phyloP scores from a whole-genome alignment of 2,888 invertebrate genomes.

The Copidosoma aretas region DNA sequence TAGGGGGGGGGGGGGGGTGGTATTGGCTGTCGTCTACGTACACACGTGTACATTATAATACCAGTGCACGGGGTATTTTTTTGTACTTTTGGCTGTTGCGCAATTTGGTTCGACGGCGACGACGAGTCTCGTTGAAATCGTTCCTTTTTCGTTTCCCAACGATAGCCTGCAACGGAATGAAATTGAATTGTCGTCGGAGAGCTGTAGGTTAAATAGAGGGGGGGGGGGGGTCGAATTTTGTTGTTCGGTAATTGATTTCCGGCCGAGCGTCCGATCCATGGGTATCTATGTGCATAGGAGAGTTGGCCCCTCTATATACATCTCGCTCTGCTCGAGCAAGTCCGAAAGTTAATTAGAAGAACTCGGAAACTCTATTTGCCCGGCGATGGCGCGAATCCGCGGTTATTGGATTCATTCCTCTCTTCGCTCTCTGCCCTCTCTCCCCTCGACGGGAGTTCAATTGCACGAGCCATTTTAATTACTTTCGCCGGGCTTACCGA shows the following conservation, averaged over 20 bases:
- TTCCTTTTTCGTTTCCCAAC: too few species aligned
- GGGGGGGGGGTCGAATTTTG: slow-evolving; percentile 10
- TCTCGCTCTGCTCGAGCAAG: too few species aligned
- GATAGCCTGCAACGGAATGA: too few species aligned
- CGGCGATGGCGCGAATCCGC: slow-evolving; percentile 19
- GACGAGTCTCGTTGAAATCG: too few species aligned
- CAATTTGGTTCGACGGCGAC: too few species aligned
- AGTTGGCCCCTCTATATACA: slow-evolving; percentile 24
- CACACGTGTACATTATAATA: too few species aligned
- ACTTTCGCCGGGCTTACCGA: slow-evolving; percentile 19
- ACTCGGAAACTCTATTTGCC: slow-evolving; percentile 6
- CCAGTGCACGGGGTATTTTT: too few species aligned
- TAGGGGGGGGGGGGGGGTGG: too few species aligned
- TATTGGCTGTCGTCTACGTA: too few species aligned
- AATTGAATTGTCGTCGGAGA: background rate
- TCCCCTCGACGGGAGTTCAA: slow-evolving; percentile 19
- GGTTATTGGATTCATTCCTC: slow-evolving; percentile 37
- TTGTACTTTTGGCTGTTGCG: too few species aligned
- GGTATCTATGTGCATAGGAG: too few species aligned
- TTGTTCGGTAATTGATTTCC: slow-evolving; percentile 16
- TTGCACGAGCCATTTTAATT: slow-evolving; percentile 31
- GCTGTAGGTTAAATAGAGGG: background rate
- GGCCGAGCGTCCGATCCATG: slow-evolving; percentile 3
- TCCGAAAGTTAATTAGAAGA: slow-evolving; percentile 34
- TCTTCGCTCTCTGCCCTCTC: slow-evolving; percentile 3